phyloP scores from a whole-genome alignment of 2,888 invertebrate species.

The Drosophila ezoana region DNA sequence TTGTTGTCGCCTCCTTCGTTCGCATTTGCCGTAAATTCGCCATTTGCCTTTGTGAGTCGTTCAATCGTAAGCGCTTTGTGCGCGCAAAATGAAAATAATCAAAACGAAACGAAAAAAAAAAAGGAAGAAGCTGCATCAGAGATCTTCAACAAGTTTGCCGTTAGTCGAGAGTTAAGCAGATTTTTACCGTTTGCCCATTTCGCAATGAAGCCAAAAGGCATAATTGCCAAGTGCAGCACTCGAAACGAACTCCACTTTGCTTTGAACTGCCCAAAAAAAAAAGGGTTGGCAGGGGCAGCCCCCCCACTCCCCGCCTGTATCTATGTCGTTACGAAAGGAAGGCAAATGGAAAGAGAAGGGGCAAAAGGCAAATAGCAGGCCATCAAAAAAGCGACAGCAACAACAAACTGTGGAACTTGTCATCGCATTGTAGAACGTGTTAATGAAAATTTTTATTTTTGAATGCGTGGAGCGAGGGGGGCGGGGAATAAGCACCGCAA shows the following conservation, averaged over 20 bases:
- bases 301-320: background rate
- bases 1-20: background rate
- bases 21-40: slow-evolving; percentile 42
- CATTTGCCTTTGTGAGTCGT: slow-evolving; percentile 60
- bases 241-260: slow-evolving; percentile 32
- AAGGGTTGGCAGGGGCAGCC: slow-evolving; percentile 32
- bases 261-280: slow-evolving; percentile 43
- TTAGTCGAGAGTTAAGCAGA: slow-evolving; percentile 64
- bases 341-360: slow-evolving; percentile 29
- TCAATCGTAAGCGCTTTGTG: slow-evolving; percentile 64
- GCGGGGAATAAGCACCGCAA: slow-evolving; percentile 18
- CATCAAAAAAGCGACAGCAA: slow-evolving; percentile 37
- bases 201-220: slow-evolving; percentile 61
- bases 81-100: slow-evolving; percentile 51
- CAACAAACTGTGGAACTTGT: slow-evolving; percentile 38
- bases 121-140: slow-evolving; percentile 36
- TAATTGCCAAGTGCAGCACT: slow-evolving; percentile 66
- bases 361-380: slow-evolving; percentile 42
- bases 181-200: slow-evolving; percentile 68
- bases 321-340: slow-evolving; percentile 15
- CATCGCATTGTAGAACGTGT: slow-evolving; percentile 40
- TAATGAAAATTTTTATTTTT: slow-evolving; percentile 47
- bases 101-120: slow-evolving; percentile 20
- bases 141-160: slow-evolving; percentile 71
- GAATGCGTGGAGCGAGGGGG: background rate